Conservation (phyloP, 2,797 vertebrate species). For the Pseudomugil gertrudae region DNA sequence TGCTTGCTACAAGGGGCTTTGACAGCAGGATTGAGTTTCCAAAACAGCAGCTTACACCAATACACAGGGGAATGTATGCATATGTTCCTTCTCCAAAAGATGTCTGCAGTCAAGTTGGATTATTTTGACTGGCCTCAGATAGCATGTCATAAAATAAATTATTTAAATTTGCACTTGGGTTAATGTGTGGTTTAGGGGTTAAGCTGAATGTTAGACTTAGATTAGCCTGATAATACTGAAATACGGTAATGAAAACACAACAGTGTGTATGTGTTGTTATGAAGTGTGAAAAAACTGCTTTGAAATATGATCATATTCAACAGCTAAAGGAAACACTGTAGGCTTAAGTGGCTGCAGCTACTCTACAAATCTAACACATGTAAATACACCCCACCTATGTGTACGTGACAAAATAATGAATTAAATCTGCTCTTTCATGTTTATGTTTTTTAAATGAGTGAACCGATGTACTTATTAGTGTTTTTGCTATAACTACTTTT, state of each 20-base stretch:
- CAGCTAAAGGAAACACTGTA: slow-evolving; percentile 4
- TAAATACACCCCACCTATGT: too few species aligned
- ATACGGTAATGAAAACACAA: slow-evolving; percentile 1
- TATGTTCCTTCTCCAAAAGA: slow-evolving; percentile 33
- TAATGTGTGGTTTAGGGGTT: neutral
- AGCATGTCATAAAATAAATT: neutral
- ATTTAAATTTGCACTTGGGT: neutral
- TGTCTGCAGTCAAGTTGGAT: neutral
- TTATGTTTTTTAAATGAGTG: too few species aligned
- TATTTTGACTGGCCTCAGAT: neutral
- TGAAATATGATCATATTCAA: slow-evolving; percentile 22
- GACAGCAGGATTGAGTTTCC: slow-evolving; percentile 72
- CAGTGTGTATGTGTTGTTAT: slow-evolving; percentile 31
- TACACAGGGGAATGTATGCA: slow-evolving; percentile 46
- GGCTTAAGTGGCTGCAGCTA: slow-evolving; percentile 12
- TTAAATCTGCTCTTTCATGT: too few species aligned
- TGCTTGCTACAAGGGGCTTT: slow-evolving; percentile 68
- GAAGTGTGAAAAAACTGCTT: slow-evolving; percentile 16
- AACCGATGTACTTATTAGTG: too few species aligned
- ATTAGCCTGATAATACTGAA: neutral
- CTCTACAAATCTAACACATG: too few species aligned
- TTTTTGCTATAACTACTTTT: too few species aligned
- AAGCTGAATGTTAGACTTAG: neutral
- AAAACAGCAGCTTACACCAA: slow-evolving; percentile 70
- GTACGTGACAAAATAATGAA: too few species aligned